phyloP scores from a whole-genome alignment of 2,888 invertebrate species.

The Rhorus exstirpatorius region DNA sequence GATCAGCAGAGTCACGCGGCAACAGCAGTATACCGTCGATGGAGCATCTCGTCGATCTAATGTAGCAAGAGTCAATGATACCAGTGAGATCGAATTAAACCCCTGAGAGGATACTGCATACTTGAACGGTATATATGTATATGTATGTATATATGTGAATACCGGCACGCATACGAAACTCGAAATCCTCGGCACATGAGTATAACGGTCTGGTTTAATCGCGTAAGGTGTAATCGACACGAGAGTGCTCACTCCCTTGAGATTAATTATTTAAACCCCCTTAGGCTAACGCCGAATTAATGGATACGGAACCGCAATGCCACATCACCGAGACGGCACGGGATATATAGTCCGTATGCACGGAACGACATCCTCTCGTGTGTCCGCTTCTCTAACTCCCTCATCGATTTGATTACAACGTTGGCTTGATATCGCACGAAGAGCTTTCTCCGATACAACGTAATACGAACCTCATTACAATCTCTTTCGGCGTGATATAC shows the following conservation, averaged over 20 bases:
- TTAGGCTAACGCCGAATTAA: conserved; percentile 82
- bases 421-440: background rate
- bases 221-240: conserved; percentile 65
- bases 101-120: conserved; percentile 5
- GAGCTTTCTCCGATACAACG: background rate
- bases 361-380: conserved; percentile 73
- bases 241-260: conserved; percentile 68
- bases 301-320: conserved; percentile 79
- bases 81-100: conserved; percentile 47
- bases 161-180: conserved; percentile 28
- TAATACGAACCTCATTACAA: background rate
- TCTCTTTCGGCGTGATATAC: background rate
- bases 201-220: conserved; percentile 61
- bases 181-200: conserved; percentile 59
- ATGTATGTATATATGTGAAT: conserved; percentile 2
- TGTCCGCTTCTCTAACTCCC: conserved; percentile 4
- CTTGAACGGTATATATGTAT: too few relatives aligned
- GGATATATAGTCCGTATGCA: conserved; percentile 80
- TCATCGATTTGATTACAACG: background rate
- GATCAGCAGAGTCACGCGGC: conserved; percentile 22
- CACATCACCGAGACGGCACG: conserved; percentile 77
- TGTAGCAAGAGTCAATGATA: conserved; percentile 59
- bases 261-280: conserved; percentile 82
- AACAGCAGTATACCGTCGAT: conserved; percentile 29
- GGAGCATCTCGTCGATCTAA: conserved; percentile 48